Conservation (phyloP, 2,888 invertebrate species). For the Gymnocheta viridis region DNA sequence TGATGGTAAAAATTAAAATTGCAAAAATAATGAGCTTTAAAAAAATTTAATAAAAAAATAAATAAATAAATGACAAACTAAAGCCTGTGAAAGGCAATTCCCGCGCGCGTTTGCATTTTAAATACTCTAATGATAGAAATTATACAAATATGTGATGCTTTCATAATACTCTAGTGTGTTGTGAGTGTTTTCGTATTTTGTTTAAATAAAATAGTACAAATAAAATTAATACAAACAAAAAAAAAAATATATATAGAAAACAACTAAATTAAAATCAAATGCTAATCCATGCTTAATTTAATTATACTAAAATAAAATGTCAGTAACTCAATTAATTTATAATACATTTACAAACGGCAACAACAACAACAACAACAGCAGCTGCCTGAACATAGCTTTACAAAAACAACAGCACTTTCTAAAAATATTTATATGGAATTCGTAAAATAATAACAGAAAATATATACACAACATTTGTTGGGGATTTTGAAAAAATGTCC, state of each 20-base stretch:
- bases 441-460: background rate
- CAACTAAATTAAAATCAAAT: constrained; percentile 80
- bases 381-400: constrained; percentile 29
- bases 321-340: constrained; percentile 81
- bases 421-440: constrained; percentile 8
- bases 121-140: constrained; percentile 37
- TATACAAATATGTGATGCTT: constrained; percentile 34
- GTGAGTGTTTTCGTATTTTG: background rate
- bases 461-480: constrained; percentile 51
- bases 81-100: constrained; percentile 28
- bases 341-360: constrained; percentile 72
- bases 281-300: constrained; percentile 81
- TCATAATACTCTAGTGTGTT: background rate
- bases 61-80: background rate
- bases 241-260: constrained; percentile 41
- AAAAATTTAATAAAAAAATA: constrained; percentile 16
- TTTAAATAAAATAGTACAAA: constrained; percentile 18
- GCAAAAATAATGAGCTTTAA: constrained; percentile 64
- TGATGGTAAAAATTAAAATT: constrained; percentile 55
- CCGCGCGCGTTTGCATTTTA: constrained; percentile 5
- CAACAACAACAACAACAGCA: constrained; percentile 32
- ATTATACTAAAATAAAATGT: constrained; percentile 81
- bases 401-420: constrained; percentile 38
- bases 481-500: constrained; percentile 61
- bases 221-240: constrained; percentile 25